Base-by-base conservation (phyloP, 2,888 invertebrate genomes). In the Adineta ricciae region DNA sequence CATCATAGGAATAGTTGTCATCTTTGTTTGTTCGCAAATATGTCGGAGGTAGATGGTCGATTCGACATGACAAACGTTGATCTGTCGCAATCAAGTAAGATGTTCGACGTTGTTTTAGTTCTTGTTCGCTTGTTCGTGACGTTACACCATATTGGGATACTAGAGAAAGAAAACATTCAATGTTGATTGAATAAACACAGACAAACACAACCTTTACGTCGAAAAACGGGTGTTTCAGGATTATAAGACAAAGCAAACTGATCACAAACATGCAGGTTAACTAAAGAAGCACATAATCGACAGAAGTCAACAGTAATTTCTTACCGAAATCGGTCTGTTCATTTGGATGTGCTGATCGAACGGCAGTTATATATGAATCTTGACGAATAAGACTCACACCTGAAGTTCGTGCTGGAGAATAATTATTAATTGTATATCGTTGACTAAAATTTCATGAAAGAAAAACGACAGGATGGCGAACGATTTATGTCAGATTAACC, bases 81-180 rank as follows among this genome's bases (percentile, higher is more conserved):
- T 78, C 78, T 5, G 78, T 78, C 3, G 78, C 78, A 24, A 78
- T 78, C 41, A 78, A 78, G 41, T 78, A 78, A 11, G 78, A 78
- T 78, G 78, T 41, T 41, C 78, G 78, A 78, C 78, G 78, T 78
- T 78, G 78, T 78, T 78, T 78, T n/a, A 38, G 5, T 41, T 78
- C 41, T 41, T 24, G 78, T 78, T 78, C 78, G 2, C 41, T 41
- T 78, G 41, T 41, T 78, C 24, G 9, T 2, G 41, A 24, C 24
- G 21, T 24, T 5, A 41, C 16, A 19, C 64, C 64, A 64, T 27
- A 64, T 64, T 32, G 32, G 32, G 32, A 36, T 64, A 16, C 64
- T 64, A 64, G 11, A 46, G 46, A 46, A 46, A 46, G 11, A 46
- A 46, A 46, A 46, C 5, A 46, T 46, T 46, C 46, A 46, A 46